Conservation (phyloP, 2,888 invertebrate genomes). For the Ceratothoa steindachneri region DNA sequence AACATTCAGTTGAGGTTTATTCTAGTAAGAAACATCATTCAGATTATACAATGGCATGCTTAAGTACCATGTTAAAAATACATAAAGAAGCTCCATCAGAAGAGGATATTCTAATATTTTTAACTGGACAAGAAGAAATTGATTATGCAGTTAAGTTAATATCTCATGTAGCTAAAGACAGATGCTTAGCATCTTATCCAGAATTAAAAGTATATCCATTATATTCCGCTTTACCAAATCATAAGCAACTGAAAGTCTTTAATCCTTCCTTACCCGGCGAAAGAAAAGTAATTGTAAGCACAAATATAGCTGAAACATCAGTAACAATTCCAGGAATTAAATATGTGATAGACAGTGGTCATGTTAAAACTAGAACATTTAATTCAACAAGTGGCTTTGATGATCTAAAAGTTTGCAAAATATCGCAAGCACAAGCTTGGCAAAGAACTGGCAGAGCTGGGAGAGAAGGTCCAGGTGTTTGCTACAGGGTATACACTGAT, state of each 20-base stretch:
- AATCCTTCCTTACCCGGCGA: conserved; percentile 54
- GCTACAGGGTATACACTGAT: conserved; percentile 62
- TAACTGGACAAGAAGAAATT: conserved; percentile 96
- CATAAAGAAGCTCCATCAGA: conserved; percentile 74
- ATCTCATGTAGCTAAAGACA: conserved; percentile 65
- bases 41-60: conserved; percentile 76
- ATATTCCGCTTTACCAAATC: conserved; percentile 58
- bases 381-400: conserved; percentile 78
- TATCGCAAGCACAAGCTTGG: conserved; percentile 88
- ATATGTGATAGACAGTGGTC: conserved; percentile 85
- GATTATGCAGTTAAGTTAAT: conserved; percentile 71
- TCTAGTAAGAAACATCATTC: conserved; percentile 60
- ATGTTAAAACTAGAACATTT: conserved; percentile 81
- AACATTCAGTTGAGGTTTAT: conserved; percentile 53
- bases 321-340: conserved; percentile 70
- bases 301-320: conserved; percentile 63
- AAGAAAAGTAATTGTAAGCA: conserved; percentile 60
- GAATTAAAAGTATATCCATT: conserved; percentile 67
- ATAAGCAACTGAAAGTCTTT: conserved; percentile 57
- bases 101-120: conserved; percentile 87
- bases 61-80: conserved; percentile 84
- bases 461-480: conserved; percentile 75
- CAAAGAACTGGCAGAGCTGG: conserved; percentile 91
- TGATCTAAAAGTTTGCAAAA: conserved; percentile 70
- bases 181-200: conserved; percentile 59